Evolutionary conservation across 35 echinoderm and acorn worm genomes (phyloP).

Genomic region (Heliocidaris tuberculata): DNA sequence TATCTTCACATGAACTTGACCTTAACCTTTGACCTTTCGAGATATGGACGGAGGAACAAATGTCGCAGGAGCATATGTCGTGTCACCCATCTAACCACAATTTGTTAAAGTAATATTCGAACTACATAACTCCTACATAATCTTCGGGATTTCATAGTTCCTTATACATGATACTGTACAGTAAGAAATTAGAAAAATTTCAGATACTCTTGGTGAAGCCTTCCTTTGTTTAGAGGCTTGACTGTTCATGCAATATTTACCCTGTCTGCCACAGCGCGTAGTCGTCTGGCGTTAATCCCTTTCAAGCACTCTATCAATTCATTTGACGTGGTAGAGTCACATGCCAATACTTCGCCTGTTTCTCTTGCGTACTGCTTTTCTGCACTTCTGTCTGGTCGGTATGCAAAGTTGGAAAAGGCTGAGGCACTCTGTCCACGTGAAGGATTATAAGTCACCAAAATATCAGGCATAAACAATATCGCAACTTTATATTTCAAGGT

Average conservation of each 20-base stretch:
- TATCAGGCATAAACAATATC: too few species aligned
- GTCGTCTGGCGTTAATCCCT: background rate
- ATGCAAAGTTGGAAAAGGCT: constrained; percentile 30
- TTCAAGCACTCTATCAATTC: constrained; percentile 32
- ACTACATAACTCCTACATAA: background rate
- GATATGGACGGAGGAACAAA: too few species aligned
- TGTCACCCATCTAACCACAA: background rate
- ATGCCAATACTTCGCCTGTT: background rate
- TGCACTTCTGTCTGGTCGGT: background rate
- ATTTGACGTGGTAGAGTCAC: background rate
- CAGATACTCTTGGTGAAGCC: too few species aligned
- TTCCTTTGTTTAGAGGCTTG: too few species aligned
- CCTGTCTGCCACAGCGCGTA: constrained; percentile 25
- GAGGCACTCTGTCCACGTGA: background rate
- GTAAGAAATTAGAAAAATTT: too few species aligned
- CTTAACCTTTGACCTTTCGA: too few species aligned
- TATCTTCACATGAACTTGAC: too few species aligned
- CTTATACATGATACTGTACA: too few species aligned
- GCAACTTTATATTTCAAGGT: too few species aligned
- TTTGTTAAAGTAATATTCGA: background rate
- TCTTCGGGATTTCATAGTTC: too few species aligned
- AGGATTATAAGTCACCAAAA: too few species aligned
- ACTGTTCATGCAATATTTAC: constrained; percentile 1
- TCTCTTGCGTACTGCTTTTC: background rate
- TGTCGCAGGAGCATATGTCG: too few species aligned